Base-by-base conservation (phyloP, 2,888 invertebrate genomes). In the Corythucha ciliata region DNA sequence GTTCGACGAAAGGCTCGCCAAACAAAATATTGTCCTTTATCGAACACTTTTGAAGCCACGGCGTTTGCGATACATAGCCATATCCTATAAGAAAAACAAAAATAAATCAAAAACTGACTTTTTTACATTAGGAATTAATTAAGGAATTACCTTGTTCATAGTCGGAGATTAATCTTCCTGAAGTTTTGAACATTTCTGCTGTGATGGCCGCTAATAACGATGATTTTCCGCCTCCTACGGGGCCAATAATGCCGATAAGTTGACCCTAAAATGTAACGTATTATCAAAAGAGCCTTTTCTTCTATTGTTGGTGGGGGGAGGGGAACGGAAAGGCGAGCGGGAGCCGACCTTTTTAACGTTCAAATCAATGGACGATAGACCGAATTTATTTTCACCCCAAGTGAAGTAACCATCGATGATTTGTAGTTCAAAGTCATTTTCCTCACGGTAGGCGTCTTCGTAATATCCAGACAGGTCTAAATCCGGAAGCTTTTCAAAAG, bases 21-120 rank as follows among this genome's bases (percentile, higher is more conserved):
- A 96, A 96, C 27, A 96, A 72, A 60, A 98, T 92, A 67, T 97
- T 98, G 52, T 93, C 90, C 44, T 85, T 76, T 40, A 98, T 78
- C 1, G 90, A 87, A 29, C 87, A 91, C 45, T 89, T 78, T 62
- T 93, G 86, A 41, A 98, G 72, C 96, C 96, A 98, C 0, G 92
- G 79, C 58, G 82, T 83, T 71, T 97, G 96, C 1, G 83, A 77
- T 0, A 91, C 86, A 63, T 83, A 84, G 18, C 86, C 91, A 63
- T 90, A 84, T 56, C 88, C 89, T 76, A 61, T 32, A 65, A 61
- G 48, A 42, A 42, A 52, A 25, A 32, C 3, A 49, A 24, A 24
- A 24, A 27, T 24, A 21, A 22, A 40, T 44, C 24, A 4, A 42
- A n/a, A 25, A 42, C 44, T 41, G 3, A 41, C 6, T 40, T 44